Percentiles rank a stretch among this genome's conserved stretches.
These are phyloP conservation scores for Sogatella furcifera DNA, from an alignment of 1,140 invertebrate species.

Conservation along the genomic window DNA sequence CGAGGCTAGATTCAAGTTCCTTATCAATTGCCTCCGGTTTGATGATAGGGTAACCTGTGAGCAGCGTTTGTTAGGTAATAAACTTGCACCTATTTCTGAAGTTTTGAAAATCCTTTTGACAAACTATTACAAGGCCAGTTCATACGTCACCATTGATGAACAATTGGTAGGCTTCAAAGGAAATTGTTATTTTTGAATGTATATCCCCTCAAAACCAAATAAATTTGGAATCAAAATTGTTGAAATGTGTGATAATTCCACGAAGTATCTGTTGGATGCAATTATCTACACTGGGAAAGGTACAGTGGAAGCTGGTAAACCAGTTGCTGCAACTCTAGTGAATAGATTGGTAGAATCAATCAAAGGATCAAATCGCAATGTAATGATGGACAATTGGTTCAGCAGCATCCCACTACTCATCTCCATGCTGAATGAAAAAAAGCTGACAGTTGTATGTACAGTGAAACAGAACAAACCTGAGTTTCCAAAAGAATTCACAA, in stretches of 20 bases:
- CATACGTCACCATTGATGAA: conserved; percentile 27
- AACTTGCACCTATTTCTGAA: background rate
- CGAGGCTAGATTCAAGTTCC: conserved; percentile 20
- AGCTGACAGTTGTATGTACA: background rate
- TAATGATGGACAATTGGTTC: too few relatives aligned
- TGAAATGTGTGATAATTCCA: conserved; percentile 26
- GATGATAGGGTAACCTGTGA: conserved; percentile 19
- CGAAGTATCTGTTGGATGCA: conserved; percentile 28
- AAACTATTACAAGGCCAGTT: conserved; percentile 17
- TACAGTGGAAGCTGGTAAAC: too few relatives aligned
- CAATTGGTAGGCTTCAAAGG: conserved; percentile 31
- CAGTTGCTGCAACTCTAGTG: too few relatives aligned
- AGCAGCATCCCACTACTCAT: too few relatives aligned
- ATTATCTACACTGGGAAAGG: conserved; percentile 30
- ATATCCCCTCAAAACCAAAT: conserved; percentile 28
- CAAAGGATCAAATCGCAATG: background rate
- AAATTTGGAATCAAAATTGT: conserved; percentile 33
- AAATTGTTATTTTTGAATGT: conserved; percentile 30
- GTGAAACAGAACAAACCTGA: conserved; percentile 26
- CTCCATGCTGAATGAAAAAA: too few relatives aligned
- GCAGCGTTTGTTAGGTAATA: conserved; percentile 7
- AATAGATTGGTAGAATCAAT: too few relatives aligned
- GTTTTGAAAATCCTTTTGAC: background rate
- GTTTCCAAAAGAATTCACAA: conserved; percentile 14
- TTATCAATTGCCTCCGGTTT: conserved; percentile 18